phyloP scores from a whole-genome alignment of 1,140 invertebrate genomes.

The Neodiprion lecontei region DNA sequence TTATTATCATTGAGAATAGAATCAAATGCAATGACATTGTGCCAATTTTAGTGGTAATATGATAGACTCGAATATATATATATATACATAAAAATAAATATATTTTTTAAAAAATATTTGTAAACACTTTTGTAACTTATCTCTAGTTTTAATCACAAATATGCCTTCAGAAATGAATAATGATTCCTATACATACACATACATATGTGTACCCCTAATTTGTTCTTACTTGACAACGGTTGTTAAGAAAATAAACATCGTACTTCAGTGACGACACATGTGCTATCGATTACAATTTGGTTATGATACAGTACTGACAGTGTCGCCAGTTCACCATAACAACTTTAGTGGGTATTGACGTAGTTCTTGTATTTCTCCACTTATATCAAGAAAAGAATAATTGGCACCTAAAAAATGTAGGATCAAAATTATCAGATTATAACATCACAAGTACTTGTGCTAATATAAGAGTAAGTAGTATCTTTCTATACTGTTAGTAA shows the following conservation, averaged over 20 bases:
- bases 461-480: too few relatives aligned
- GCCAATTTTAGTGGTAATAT: neutral
- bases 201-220: too few relatives aligned
- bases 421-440: too few relatives aligned
- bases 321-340: neutral
- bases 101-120: neutral
- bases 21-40: neutral
- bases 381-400: neutral
- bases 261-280: neutral
- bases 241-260: neutral
- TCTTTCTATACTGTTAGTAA: too few relatives aligned
- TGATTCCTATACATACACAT: too few relatives aligned
- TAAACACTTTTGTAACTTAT: neutral
- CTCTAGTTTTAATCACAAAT: neutral
- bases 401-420: too few relatives aligned
- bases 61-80: neutral
- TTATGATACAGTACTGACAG: neutral
- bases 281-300: too few relatives aligned
- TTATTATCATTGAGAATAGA: neutral
- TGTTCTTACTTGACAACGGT: neutral
- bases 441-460: too few relatives aligned
- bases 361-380: neutral
- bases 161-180: neutral
- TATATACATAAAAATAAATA: neutral
- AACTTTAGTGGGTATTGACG: neutral